Evolutionary conservation across 2,113 vertebrate species (phyloP), one percentile per base, ranked within the genome.

Genomic region (Natator depressus): DNA sequence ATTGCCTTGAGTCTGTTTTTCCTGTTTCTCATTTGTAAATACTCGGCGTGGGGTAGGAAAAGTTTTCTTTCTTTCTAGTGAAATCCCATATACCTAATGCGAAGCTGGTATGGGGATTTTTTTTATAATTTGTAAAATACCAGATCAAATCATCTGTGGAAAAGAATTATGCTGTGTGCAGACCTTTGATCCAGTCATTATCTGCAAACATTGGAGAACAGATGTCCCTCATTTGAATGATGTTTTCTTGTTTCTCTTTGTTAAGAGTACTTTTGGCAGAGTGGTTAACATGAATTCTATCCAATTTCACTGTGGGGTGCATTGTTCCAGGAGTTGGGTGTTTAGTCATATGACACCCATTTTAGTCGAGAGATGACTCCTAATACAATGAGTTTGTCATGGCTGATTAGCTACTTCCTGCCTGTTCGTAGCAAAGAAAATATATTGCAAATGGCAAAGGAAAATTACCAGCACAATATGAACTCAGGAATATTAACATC

Each of bases 181-280:
- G 93, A 93, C 94, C 96, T 78, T 97, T 78, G 85, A 94, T 96
- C 94, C 96, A 97, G 94, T 92, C 96, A 97, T 97, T 97, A 95
- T 97, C 95, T 94, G 91, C 87, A 97, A 97, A 98, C 95, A 96
- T 96, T 96, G 93, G 85, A 95, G 96, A 97, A 83, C 97, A 97
- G 97, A 97, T 97, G 97, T 97, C 97, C 95, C 92, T 97, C 93
- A 95, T 97, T 96, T 97, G 95, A 98, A 98, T 97, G 97, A 96
- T 94, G 94, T 94, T 97, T 97, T 97, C 96, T 96, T 96, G 82
- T 94, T 97, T 96, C 87, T 82, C 93, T 97, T 98, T 97, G 97
- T 97, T 93, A 93, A 35, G 65, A 82, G 78, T 94, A 92, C 89
- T 97, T 97, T 96, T 97, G 97, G 96, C 90, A 94, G 91, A 92